Base-by-base conservation (phyloP, 2,888 invertebrate genomes). In the Agrotis segetum region DNA sequence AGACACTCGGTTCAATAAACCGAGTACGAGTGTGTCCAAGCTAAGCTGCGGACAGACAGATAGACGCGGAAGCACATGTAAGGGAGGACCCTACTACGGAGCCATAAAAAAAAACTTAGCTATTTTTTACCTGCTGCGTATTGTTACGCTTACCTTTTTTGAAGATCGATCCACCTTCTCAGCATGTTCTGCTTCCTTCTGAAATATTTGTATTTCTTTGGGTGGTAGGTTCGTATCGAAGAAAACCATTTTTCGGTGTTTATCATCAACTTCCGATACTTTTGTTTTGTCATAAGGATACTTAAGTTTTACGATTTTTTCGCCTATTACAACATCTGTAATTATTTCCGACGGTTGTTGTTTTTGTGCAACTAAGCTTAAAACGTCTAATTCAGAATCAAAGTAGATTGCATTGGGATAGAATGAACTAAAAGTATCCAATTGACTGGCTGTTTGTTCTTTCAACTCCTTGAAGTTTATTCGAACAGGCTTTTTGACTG, bases 301-400 rank as follows among this genome's bases (percentile, higher is more conserved):
- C 82, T 87, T 92, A 66, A 84, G 82, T 79, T 89, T 91, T 13
- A 81, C 84, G 65, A 94, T 88, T 74, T 91, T 89, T 71, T 88
- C 78, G 1, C 94, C 93, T 59, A 91, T 87, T 67, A 94, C 90
- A 53, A 93, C 88, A 50, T 92, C 89, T 60, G 59, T 67, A 16
- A 72, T 56, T 71, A 83, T 72, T 53, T 46, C 29, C 21, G 24
- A 2, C 3, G 29, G 50, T 34, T 21, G 2, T 50, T 60, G 53
- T 17, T 6, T 11, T 44, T 47, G n/a, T 6, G 29, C 19, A 16
- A 73, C 56, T 55, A 63, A 68, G 17, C 77, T 77, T 46, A 60
- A 56, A 44, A 64, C 46, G 13, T 65, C 68, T 19, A 79, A 61
- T 6, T 81, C 63, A 59, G 77, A 77, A 55, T 67, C 24, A 46